Conservation (phyloP, 2,797 vertebrate genomes). For the Phataginus tricuspis region DNA sequence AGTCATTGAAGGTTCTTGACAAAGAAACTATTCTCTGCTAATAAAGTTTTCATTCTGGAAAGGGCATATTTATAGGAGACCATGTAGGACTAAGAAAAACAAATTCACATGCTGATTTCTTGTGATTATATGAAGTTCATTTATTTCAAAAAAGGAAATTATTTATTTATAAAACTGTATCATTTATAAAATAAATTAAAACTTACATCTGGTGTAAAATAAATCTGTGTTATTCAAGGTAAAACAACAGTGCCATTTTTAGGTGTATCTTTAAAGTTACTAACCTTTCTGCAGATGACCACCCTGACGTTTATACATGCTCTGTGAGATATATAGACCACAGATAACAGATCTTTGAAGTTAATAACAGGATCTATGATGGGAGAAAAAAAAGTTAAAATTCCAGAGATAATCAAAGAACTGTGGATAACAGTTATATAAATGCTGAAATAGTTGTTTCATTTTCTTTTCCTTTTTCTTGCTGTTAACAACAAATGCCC, state of each 20-base stretch:
- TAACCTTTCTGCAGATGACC: constrained; percentile 95
- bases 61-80: neutral
- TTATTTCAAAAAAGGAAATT: neutral
- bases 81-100: neutral
- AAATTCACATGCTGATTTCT: neutral
- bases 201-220: neutral
- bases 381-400: constrained; percentile 66
- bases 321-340: constrained; percentile 94
- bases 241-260: neutral
- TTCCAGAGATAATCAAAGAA: constrained; percentile 51
- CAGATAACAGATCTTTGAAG: constrained; percentile 96
- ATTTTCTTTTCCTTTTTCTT: neutral
- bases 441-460: constrained; percentile 18
- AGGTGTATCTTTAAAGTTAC: constrained; percentile 73
- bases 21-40: neutral
- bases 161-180: neutral
- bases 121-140: constrained; percentile 28
- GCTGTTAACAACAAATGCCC: neutral
- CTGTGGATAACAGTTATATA: neutral
- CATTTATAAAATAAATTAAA: constrained; percentile 47
- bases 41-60: neutral
- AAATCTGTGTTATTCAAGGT: neutral
- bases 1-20: neutral
- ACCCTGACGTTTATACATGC: constrained; percentile 91
- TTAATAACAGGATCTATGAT: constrained; percentile 92